phyloP scores from a whole-genome alignment of 2,888 invertebrate genomes.

The Anthophora plumipes region DNA sequence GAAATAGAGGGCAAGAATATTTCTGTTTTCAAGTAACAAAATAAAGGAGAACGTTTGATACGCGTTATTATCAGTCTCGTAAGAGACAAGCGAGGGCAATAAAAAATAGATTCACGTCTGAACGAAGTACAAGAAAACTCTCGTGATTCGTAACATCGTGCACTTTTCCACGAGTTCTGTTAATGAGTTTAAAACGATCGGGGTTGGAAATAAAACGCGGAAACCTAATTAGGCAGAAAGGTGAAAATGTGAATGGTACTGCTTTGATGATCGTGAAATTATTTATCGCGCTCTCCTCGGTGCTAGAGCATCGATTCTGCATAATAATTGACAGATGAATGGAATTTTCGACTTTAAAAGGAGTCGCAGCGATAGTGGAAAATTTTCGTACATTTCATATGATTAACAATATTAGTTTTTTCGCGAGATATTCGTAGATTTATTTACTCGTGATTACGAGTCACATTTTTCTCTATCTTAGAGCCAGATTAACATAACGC shows the following conservation, averaged over 20 bases:
- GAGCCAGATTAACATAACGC: too few species aligned
- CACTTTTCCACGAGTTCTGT: constrained; percentile 12
- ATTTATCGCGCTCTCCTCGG: neutral
- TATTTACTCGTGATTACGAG: too few species aligned
- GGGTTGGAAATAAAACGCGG: constrained; percentile 27
- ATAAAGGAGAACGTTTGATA: neutral
- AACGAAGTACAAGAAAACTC: constrained; percentile 17
- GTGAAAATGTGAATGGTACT: constrained; percentile 41
- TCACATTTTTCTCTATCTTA: too few species aligned
- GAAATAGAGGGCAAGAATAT: neutral
- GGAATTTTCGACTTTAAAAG: neutral
- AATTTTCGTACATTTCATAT: neutral
- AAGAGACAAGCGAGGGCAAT: constrained; percentile 7
- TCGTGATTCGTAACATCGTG: constrained; percentile 3
- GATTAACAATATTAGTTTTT: too few species aligned
- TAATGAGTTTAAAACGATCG: constrained; percentile 47
- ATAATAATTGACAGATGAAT: neutral
- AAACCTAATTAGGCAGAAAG: constrained; percentile 31
- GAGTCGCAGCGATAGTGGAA: neutral
- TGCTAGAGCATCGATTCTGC: neutral
- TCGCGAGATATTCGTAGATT: too few species aligned
- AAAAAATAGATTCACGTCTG: constrained; percentile 11
- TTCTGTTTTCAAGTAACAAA: neutral
- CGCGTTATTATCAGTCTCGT: constrained; percentile 8
- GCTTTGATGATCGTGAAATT: constrained; percentile 27